Evolutionary conservation across 2,888 invertebrate genomes (phyloP).

Genomic region (Lacanobia oleracea): DNA sequence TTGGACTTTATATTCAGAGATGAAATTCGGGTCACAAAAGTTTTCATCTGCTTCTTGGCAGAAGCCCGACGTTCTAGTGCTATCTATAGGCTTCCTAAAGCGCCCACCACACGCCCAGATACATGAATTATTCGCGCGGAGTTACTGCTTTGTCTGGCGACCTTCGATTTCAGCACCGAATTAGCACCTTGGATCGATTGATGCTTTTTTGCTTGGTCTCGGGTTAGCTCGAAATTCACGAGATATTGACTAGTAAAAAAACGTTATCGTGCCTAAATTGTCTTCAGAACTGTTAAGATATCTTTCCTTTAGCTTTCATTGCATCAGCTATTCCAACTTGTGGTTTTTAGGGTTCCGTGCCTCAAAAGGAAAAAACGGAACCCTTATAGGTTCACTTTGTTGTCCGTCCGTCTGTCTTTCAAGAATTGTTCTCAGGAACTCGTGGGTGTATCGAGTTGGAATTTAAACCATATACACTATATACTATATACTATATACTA

Average conservation of each 20-base stretch:
- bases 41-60: slow-evolving; percentile 42
- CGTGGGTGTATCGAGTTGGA: no score
- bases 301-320: no score
- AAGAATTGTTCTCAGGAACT: no score
- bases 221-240: neutral
- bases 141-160: slow-evolving; percentile 35
- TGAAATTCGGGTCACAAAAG: slow-evolving; percentile 44
- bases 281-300: no score
- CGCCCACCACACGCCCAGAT: slow-evolving; percentile 35
- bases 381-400: no score
- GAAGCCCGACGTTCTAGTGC: slow-evolving; percentile 21
- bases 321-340: neutral
- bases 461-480: no score
- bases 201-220: slow-evolving; percentile 10
- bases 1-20: slow-evolving; percentile 35
- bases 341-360: neutral
- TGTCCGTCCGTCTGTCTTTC: no score
- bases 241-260: neutral
- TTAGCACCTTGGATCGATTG: slow-evolving; percentile 41
- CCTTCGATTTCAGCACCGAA: slow-evolving; percentile 31
- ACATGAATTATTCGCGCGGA: slow-evolving; percentile 49
- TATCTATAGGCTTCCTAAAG: slow-evolving; percentile 35
- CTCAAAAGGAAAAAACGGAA: no score
- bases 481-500: no score
- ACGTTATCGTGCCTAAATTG: neutral